Conservation (phyloP, 2,797 vertebrate species). For the Lepus townsendii region DNA sequence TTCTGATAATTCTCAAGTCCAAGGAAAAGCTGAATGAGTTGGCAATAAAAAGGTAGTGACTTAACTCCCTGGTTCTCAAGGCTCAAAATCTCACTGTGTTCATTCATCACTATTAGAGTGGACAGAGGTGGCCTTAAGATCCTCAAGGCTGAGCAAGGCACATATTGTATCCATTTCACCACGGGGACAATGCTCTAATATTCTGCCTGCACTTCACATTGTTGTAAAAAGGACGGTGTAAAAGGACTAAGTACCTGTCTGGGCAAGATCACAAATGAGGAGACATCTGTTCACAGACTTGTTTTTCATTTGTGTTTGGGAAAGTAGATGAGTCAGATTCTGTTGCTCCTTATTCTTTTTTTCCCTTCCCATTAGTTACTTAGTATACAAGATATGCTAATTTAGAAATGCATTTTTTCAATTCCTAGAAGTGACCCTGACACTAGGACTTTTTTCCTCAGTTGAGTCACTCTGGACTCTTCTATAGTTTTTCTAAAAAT, state of each 20-base stretch:
- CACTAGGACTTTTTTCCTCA: fast-evolving
- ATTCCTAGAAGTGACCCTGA: background rate
- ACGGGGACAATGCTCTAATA: background rate
- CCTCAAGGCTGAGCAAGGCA: background rate
- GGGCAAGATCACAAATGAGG: background rate
- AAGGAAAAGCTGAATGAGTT: background rate
- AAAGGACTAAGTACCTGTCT: background rate
- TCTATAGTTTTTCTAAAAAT: background rate
- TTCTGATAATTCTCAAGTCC: background rate
- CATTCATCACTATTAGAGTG: background rate
- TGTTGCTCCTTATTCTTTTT: background rate
- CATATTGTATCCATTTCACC: background rate
- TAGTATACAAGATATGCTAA: background rate
- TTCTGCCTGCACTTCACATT: background rate
- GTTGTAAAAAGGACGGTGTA: background rate
- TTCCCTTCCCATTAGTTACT: background rate
- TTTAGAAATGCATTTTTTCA: background rate
- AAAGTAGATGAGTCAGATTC: background rate
- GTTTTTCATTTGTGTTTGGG: background rate
- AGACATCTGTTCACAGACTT: background rate
- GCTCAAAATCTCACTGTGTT: background rate
- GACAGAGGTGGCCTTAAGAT: background rate
- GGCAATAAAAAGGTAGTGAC: background rate
- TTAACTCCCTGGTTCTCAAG: background rate
- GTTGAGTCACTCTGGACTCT: background rate